Percentiles rank a stretch among this genome's conserved stretches.
These are phyloP conservation scores for Tachina fera DNA, from an alignment of 2,888 invertebrate species.

Conservation along the genomic window DNA sequence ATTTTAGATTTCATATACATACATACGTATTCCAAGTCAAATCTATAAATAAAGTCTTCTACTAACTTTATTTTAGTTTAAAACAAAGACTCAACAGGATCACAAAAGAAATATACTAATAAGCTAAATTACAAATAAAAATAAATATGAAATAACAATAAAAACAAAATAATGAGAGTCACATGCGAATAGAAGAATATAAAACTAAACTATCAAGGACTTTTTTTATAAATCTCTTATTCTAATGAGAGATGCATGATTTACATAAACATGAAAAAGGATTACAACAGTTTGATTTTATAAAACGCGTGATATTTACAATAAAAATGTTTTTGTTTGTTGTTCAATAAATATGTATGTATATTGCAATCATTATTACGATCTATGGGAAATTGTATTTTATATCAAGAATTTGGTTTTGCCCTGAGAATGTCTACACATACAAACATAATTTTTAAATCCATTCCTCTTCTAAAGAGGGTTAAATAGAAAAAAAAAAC, in stretches of 20 bases:
- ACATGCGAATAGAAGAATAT: slow-evolving; percentile 15
- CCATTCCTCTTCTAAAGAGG: slow-evolving; percentile 35
- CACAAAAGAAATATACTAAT: slow-evolving; percentile 23
- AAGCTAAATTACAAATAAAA: neutral
- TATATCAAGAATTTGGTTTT: slow-evolving; percentile 21
- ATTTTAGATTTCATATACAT: too few species aligned
- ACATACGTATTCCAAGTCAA: too few species aligned
- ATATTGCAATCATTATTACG: slow-evolving; percentile 46
- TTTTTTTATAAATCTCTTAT: neutral
- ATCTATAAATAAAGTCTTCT: too few species aligned
- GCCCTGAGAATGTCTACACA: slow-evolving; percentile 12
- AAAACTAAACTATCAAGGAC: neutral
- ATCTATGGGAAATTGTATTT: slow-evolving; percentile 47
- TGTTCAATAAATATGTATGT: slow-evolving; percentile 39
- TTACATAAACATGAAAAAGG: slow-evolving; percentile 31
- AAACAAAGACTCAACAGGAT: slow-evolving; percentile 54
- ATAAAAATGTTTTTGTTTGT: slow-evolving; percentile 31
- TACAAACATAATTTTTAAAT: slow-evolving; percentile 9
- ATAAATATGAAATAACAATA: slow-evolving; percentile 17
- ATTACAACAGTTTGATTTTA: slow-evolving; percentile 66
- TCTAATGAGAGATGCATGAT: slow-evolving; percentile 14
- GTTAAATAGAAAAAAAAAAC: neutral
- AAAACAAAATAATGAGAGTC: slow-evolving; percentile 39
- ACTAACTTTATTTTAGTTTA: neutral
- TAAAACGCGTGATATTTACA: slow-evolving; percentile 57